A percentile compares a stretch with the other conserved stretches of the same genome.
Evolutionary conservation across 2,888 invertebrate genomes (phyloP).

Genomic region (Phalera bucephala): DNA sequence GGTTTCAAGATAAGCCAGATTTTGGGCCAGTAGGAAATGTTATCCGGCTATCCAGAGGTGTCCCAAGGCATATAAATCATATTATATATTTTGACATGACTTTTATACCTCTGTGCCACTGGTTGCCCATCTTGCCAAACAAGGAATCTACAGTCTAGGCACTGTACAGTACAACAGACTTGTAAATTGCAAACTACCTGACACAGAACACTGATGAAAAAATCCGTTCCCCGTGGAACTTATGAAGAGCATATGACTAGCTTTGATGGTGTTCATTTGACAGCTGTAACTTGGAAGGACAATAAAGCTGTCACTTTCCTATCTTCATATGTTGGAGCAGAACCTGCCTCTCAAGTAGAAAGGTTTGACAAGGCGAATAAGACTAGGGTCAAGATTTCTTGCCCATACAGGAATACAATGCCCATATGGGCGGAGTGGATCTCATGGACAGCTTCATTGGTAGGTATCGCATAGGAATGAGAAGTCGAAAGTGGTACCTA

Average conservation of each 20-base stretch:
- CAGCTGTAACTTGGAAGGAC: conserved; percentile 38
- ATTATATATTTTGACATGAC: conserved; percentile 35
- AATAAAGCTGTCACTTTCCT: conserved; percentile 39
- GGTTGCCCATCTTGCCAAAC: conserved; percentile 32
- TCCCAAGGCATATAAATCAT: conserved; percentile 37
- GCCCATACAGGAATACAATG: conserved; percentile 42
- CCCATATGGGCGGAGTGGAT: conserved; percentile 49
- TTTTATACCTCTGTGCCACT: conserved; percentile 37
- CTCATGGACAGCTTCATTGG: conserved; percentile 30
- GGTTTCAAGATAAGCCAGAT: conserved; percentile 27
- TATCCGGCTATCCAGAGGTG: conserved; percentile 32
- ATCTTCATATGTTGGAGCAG: conserved; percentile 41
- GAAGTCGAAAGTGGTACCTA: conserved; percentile 23
- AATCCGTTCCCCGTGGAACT: conserved; percentile 32
- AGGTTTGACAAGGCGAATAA: conserved; percentile 33
- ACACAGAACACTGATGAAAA: conserved; percentile 36
- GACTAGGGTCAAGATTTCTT: conserved; percentile 24
- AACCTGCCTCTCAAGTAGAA: conserved; percentile 26
- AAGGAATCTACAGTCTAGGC: conserved; percentile 33
- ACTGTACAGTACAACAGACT: conserved; percentile 22
- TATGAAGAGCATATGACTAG: conserved; percentile 36
- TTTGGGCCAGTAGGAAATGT: conserved; percentile 35
- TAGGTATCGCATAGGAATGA: conserved; percentile 32
- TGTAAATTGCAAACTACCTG: conserved; percentile 36
- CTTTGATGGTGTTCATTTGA: conserved; percentile 38